Percentiles rank a stretch among this genome's conserved stretches.
phyloP scores from a whole-genome alignment of 2,113 vertebrate species.

The Penelope pileata region DNA sequence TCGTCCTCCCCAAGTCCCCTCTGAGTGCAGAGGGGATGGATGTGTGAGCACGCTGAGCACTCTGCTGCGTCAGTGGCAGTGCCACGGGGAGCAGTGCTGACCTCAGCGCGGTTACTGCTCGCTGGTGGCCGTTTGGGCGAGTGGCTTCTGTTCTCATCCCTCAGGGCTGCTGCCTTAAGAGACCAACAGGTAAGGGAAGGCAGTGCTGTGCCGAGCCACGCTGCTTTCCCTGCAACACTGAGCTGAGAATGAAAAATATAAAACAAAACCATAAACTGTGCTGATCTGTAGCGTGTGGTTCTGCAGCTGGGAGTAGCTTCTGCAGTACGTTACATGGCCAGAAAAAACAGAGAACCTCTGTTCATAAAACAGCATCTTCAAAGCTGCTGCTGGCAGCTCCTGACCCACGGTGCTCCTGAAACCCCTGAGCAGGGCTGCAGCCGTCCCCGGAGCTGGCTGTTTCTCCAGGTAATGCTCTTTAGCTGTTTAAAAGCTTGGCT shows the following conservation, averaged over 20 bases:
- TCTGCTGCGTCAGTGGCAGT: slow-evolving; percentile 5
- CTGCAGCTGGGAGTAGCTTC: slow-evolving; percentile 16
- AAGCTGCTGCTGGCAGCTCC: not conserved
- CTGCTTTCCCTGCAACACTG: not conserved
- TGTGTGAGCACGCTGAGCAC: not conserved
- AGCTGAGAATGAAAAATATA: not conserved
- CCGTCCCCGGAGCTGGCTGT: fast-evolving
- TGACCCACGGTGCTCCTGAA: not conserved
- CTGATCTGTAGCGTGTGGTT: not conserved
- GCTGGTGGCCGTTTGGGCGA: slow-evolving; percentile 4
- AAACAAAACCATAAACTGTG: not conserved
- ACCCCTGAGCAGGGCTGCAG: not conserved
- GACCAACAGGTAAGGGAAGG: not conserved
- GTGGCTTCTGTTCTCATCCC: not conserved
- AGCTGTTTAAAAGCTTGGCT: not conserved
- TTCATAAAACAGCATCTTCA: not conserved
- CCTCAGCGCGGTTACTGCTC: slow-evolving; percentile 26
- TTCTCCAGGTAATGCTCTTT: not conserved
- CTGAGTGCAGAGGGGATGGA: slow-evolving; percentile 2
- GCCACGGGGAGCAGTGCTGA: too few species aligned
- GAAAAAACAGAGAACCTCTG: not conserved
- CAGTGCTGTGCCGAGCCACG: not conserved
- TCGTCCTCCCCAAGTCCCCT: not conserved
- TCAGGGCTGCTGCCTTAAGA: not conserved
- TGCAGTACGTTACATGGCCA: not conserved